Evolutionary conservation across 2,797 vertebrate genomes (phyloP).

Genomic region (Pogonophryne albipinna): DNA sequence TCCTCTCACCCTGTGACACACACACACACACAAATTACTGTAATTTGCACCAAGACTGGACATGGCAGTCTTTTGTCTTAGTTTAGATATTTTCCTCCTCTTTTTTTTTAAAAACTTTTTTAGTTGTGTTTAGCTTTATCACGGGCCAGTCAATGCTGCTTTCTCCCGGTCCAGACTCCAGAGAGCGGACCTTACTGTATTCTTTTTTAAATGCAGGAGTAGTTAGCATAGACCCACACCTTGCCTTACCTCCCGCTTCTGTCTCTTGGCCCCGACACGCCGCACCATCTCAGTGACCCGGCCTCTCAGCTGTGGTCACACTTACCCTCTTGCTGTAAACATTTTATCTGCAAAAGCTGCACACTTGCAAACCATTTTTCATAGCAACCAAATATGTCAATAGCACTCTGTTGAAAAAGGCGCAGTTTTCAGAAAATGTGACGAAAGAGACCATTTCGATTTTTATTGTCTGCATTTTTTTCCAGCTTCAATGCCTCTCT

Average conservation of each 20-base stretch:
- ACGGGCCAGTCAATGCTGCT: constrained; percentile 64
- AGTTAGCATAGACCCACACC: constrained; percentile 71
- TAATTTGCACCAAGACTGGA: constrained; percentile 77
- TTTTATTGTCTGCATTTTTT: constrained; percentile 32
- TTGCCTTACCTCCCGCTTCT: constrained; percentile 76
- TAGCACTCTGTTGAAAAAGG: constrained; percentile 73
- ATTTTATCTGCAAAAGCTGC: constrained; percentile 57
- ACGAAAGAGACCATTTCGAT: constrained; percentile 44
- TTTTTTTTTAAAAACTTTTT: constrained; percentile 6
- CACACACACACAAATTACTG: constrained; percentile 45
- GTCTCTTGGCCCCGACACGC: constrained; percentile 30
- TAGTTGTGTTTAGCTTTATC: constrained; percentile 65
- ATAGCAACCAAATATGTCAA: constrained; percentile 75
- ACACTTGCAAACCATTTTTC: constrained; percentile 44
- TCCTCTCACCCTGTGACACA: constrained; percentile 42
- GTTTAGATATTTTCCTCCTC: constrained; percentile 27
- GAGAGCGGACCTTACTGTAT: constrained; percentile 64
- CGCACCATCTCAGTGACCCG: constrained; percentile 34
- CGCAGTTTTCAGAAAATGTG: constrained; percentile 76
- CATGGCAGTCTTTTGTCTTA: constrained; percentile 60
- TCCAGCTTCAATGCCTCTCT: constrained; percentile 29
- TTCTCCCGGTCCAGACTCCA: constrained; percentile 52
- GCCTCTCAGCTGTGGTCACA: constrained; percentile 50
- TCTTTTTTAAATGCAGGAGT: constrained; percentile 75
- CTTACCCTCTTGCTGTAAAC: constrained; percentile 59